Evolutionary conservation across 53 echinoderm and acorn worm species (phyloP).

Genomic region (Mesocentrotus franciscanus): DNA sequence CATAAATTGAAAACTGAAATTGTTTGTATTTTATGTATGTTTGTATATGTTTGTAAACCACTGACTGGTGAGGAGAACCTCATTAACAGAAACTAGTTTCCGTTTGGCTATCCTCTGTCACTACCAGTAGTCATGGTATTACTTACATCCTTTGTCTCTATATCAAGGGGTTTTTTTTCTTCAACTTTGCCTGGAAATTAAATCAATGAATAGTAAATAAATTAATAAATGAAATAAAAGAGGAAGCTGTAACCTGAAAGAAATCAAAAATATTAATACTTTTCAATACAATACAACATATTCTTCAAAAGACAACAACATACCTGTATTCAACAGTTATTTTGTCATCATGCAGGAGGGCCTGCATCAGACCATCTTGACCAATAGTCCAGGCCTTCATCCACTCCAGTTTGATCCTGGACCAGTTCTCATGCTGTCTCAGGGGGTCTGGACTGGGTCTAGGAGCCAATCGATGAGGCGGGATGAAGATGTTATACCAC

Average conservation of each 20-base stretch:
- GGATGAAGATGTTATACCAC: conserved; percentile 38
- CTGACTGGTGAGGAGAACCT: too few species aligned
- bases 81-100: too few species aligned
- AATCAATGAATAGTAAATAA: too few species aligned
- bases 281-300: too few species aligned
- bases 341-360: background rate
- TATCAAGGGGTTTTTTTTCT: too few species aligned
- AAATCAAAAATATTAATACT: background rate
- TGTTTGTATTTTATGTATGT: too few species aligned
- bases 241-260: background rate
- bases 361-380: background rate
- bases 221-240: background rate
- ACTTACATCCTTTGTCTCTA: too few species aligned
- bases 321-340: conserved; percentile 6
- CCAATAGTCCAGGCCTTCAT: conserved; percentile 47
- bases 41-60: too few species aligned
- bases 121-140: too few species aligned
- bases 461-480: conserved; percentile 43
- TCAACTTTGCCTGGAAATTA: too few species aligned
- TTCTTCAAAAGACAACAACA: background rate
- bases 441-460: conserved; percentile 56
- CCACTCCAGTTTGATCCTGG: conserved; percentile 68
- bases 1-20: too few species aligned
- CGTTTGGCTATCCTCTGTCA: too few species aligned
- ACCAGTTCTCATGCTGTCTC: conserved; percentile 59